Evolutionary conservation across 2,113 vertebrate genomes (phyloP).

Genomic region (Butastur rufipennis): DNA sequence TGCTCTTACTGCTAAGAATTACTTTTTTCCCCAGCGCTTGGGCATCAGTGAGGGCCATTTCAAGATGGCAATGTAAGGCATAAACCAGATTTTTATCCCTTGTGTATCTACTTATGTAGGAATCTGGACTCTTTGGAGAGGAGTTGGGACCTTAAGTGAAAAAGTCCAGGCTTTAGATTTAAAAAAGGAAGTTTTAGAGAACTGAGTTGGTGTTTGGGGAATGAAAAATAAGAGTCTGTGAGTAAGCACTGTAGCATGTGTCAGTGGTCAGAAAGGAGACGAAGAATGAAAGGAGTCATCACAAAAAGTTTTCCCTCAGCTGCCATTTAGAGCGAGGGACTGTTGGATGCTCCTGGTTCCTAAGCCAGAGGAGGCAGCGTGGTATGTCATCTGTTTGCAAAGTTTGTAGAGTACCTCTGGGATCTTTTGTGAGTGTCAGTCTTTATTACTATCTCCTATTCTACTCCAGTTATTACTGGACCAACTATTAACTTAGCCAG

Average conservation of each 20-base stretch:
- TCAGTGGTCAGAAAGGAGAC: neutral
- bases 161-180: conserved; percentile 2
- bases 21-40: neutral
- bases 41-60: neutral
- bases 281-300: neutral
- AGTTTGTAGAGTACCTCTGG: neutral
- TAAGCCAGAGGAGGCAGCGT: neutral
- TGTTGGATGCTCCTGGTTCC: neutral
- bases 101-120: neutral
- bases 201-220: neutral
- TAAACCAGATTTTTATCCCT: neutral
- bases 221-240: neutral
- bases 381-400: neutral
- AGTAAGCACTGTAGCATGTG: neutral
- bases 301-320: neutral
- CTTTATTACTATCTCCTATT: neutral
- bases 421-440: neutral
- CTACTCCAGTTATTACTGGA: conserved; percentile 50
- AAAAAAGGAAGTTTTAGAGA: conserved; percentile 16
- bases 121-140: neutral
- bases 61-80: neutral
- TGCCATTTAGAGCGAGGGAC: fast-evolving
- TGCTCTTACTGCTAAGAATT: conserved; percentile 28
- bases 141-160: neutral
- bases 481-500: conserved; percentile 65